A percentile compares a stretch with the other conserved stretches of the same genome.
Evolutionary conservation across 1,140 invertebrate genomes (phyloP).

Genomic region (Atta colombica): DNA sequence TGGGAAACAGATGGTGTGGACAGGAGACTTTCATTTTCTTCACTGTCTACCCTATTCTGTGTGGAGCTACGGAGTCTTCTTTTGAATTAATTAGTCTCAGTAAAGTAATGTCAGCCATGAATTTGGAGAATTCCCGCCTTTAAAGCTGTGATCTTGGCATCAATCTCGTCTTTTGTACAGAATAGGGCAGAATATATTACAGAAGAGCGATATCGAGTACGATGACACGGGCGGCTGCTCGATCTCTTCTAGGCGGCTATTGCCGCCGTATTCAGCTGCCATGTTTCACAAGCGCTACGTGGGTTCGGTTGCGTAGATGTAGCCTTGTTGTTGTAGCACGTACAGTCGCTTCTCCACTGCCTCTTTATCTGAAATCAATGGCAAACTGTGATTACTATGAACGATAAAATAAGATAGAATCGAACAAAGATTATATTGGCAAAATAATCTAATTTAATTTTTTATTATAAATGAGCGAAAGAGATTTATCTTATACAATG

Average conservation of each 20-base stretch:
- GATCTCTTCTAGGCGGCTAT: constrained; percentile 31
- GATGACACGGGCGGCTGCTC: constrained; percentile 62
- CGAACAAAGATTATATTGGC: neutral
- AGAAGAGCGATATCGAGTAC: constrained; percentile 77
- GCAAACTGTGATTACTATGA: neutral
- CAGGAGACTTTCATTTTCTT: constrained; percentile 64
- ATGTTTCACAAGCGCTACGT: constrained; percentile 85
- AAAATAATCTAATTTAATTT: constrained; percentile 26
- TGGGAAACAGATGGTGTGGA: neutral
- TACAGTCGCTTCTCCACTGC: constrained; percentile 96
- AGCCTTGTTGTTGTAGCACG: constrained; percentile 95
- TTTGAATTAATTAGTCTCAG: constrained; percentile 40
- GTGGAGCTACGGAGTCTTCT: constrained; percentile 46
- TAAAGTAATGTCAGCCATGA: constrained; percentile 27
- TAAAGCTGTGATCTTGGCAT: constrained; percentile 7
- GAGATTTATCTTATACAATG: neutral
- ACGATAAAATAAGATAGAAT: neutral
- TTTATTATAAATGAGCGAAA: neutral
- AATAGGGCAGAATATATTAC: constrained; percentile 77
- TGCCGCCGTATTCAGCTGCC: constrained; percentile 70
- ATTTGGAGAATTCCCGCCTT: constrained; percentile 33
- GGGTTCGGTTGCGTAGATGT: constrained; percentile 91
- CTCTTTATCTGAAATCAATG: constrained; percentile 91
- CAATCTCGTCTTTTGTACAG: constrained; percentile 72
- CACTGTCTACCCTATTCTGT: constrained; percentile 70